Evolutionary conservation across 2,113 vertebrate genomes (phyloP).

Genomic region (Stegastes partitus): DNA sequence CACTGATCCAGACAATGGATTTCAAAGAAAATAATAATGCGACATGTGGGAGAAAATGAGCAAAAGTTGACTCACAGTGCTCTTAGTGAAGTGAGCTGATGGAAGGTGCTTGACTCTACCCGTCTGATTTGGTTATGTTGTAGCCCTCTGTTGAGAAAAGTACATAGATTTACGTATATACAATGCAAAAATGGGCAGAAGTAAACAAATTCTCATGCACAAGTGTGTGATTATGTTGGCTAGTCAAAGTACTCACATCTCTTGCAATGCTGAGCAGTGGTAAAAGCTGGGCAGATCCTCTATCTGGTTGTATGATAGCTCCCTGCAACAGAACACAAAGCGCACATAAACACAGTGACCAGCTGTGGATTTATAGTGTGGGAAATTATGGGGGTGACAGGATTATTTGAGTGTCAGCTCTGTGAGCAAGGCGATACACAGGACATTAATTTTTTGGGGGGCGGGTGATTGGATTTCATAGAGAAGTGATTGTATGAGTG

Average conservation of each 20-base stretch:
- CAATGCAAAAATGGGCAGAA: neutral
- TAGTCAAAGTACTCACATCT: constrained; percentile 90
- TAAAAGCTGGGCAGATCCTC: constrained; percentile 93
- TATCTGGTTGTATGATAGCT: constrained; percentile 93
- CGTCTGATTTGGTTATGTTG: constrained; percentile 92
- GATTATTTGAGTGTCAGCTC: constrained; percentile 51
- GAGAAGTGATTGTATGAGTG: constrained; percentile 47
- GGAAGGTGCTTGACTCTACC: constrained; percentile 90
- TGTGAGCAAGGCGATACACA: constrained; percentile 46
- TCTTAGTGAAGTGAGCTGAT: constrained; percentile 89
- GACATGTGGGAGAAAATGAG: neutral
- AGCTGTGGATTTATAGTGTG: constrained; percentile 69
- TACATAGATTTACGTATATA: neutral
- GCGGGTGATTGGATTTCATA: constrained; percentile 66
- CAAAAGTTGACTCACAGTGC: constrained; percentile 87
- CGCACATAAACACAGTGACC: constrained; percentile 60
- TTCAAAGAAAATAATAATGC: neutral
- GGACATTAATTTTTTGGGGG: constrained; percentile 37
- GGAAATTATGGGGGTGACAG: constrained; percentile 67
- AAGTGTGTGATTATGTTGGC: neutral
- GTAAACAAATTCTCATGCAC: neutral
- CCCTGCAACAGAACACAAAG: constrained; percentile 83
- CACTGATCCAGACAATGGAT: neutral
- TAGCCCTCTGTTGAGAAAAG: constrained; percentile 87
- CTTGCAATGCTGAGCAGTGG: constrained; percentile 90